Conservation (phyloP, 2,113 vertebrate genomes). For the Oryzias curvinotus region DNA sequence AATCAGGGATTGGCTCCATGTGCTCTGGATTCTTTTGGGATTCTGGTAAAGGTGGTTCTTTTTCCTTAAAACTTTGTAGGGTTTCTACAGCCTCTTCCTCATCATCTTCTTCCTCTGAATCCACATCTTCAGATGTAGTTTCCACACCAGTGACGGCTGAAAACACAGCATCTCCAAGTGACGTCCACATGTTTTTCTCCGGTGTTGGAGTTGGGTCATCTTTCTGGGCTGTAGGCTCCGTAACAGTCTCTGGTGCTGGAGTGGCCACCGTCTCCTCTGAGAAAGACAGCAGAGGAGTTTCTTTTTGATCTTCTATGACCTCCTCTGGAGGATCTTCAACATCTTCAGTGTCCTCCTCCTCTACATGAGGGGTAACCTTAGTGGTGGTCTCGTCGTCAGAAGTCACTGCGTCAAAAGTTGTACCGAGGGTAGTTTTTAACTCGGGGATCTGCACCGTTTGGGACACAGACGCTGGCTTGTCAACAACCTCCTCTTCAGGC, state of each 20-base stretch:
- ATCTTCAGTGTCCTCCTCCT: constrained; percentile 72
- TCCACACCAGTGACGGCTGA: constrained; percentile 71
- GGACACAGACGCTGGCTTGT: constrained; percentile 65
- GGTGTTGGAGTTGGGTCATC: constrained; percentile 39
- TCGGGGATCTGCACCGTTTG: constrained; percentile 74
- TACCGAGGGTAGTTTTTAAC: constrained; percentile 84
- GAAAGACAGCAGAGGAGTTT: constrained; percentile 77
- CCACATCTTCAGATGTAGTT: constrained; percentile 18
- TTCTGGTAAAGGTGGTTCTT: constrained; percentile 18
- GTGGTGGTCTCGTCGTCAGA: constrained; percentile 84
- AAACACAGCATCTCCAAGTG: constrained; percentile 69
- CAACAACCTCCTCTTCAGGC: constrained; percentile 39
- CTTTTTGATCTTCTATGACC: constrained; percentile 39
- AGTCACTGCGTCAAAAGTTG: constrained; percentile 84
- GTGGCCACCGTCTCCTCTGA: constrained; percentile 14
- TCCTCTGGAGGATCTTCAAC: constrained; percentile 49
- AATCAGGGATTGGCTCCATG: constrained; percentile 15
- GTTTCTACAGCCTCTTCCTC: constrained; percentile 28
- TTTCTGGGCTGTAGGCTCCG: constrained; percentile 31
- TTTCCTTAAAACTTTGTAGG: constrained; percentile 22
- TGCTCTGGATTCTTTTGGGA: constrained; percentile 17
- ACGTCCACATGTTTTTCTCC: constrained; percentile 53
- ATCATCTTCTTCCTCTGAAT: constrained; percentile 55
- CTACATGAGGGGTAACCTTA: constrained; percentile 79
- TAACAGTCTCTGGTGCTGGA: constrained; percentile 20